A percentile compares a stretch with the other conserved stretches of the same genome.
Evolutionary conservation across 2,888 invertebrate species (phyloP).

Genomic region (Platycheirus albimanus): DNA sequence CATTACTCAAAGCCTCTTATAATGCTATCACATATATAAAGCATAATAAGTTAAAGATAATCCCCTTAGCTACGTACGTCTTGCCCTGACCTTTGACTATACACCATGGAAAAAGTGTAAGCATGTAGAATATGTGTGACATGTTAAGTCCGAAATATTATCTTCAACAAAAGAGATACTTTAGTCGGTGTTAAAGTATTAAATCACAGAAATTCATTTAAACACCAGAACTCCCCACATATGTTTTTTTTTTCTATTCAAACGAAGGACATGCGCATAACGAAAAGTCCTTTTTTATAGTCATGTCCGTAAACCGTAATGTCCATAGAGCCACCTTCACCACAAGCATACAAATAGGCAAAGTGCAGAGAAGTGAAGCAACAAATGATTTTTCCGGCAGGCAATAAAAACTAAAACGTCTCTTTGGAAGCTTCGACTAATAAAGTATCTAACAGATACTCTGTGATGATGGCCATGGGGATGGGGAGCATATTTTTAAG

Average conservation of each 20-base stretch:
- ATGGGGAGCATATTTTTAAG: too few species aligned
- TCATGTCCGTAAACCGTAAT: too few species aligned
- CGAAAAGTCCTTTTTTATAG: conserved; percentile 3
- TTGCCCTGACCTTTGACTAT: conserved; percentile 60
- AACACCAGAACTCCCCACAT: conserved; percentile 38
- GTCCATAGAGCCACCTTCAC: conserved; percentile 13
- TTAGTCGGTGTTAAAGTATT: conserved; percentile 1
- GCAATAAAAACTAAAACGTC: conserved; percentile 4
- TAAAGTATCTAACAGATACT: conserved; percentile 46
- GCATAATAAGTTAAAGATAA: conserved; percentile 22
- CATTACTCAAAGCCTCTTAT: conserved; percentile 26
- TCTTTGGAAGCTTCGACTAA: conserved; percentile 37
- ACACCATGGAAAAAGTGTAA: conserved; percentile 8
- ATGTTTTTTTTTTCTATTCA: too few species aligned
- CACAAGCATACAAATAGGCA: too few species aligned
- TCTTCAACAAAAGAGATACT: conserved; percentile 4
- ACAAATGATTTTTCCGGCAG: conserved; percentile 63
- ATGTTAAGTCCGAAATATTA: conserved; percentile 46
- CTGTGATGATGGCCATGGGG: conserved; percentile 17
- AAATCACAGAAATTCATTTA: conserved; percentile 8
- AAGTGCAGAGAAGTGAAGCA: conserved; percentile 54
- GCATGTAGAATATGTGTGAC: conserved; percentile 13
- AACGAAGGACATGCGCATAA: conserved; percentile 37
- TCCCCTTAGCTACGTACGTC: background rate
- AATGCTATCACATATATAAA: conserved; percentile 17